Base-by-base conservation (phyloP, 2,113 vertebrate genomes). In the Mugil cephalus region DNA sequence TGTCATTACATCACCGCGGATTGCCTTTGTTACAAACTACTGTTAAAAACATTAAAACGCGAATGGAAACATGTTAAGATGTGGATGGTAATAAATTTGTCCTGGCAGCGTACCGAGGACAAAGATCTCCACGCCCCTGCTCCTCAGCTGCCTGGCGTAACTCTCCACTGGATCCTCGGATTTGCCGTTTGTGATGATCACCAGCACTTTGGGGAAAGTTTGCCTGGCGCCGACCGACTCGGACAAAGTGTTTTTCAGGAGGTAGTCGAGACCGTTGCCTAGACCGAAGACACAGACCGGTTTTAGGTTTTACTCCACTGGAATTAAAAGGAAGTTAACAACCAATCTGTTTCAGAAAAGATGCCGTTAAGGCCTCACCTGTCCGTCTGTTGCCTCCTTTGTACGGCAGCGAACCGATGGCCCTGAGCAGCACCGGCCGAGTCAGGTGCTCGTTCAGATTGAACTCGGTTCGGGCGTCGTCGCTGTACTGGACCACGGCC, bases 61-160 rank as follows among this genome's bases (percentile, higher is more conserved):
- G 1, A 21, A 21, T 55, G 75, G 80, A 74, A 80, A 30, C 70
- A 70, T 42, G 64, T 48, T 30, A 48, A 15, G 35, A 69, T 6
- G 66, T 67, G 69, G 52, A 83, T 65, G 71, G 69, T 70, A 34
- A 64, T 74, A 59, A 71, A 78, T 2, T 34, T 17, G 40, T 17
- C 72, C 13, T 63, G 77, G 69, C 30, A 17, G 91, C 94, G 0
- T 93, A 99, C 98, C 97, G 68, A 99, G 92, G 38, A 96, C 96
- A 87, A 99, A 99, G 73, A 98, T 93, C 94, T 99, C 97, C 84
- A 98, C 96, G 65, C 97, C 97, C n/a, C 83, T 80, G 75, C 91
- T 93, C 53, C 91, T 93, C 79, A 99, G 96, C 74, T 93, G 94
- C 85, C 82, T 93, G 82, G 97, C 95, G 62, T 94, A 93, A 51